A percentile compares a stretch with the other conserved stretches of the same genome.
Conservation (phyloP, 2,113 vertebrate genomes). For the Panurus biarmicus region DNA sequence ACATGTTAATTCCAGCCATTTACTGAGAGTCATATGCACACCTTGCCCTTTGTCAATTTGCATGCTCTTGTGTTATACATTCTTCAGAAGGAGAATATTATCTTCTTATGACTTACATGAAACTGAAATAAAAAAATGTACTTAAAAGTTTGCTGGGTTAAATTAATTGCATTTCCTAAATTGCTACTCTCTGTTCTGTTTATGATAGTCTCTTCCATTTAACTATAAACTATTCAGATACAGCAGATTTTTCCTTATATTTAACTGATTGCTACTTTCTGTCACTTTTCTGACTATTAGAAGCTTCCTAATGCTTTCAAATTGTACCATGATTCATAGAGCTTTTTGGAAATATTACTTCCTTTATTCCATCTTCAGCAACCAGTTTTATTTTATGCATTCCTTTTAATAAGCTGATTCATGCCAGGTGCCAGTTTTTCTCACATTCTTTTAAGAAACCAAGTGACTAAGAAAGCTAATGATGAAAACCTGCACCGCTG, state of each 20-base stretch:
- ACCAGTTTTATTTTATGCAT: neutral
- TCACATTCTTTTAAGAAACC: neutral
- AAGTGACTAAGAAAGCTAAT: slow-evolving; percentile 19
- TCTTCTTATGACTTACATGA: neutral
- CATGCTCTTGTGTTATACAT: neutral
- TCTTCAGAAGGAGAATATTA: neutral
- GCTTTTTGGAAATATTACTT: neutral
- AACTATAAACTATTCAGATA: neutral
- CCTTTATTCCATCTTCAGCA: neutral
- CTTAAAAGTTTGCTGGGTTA: neutral
- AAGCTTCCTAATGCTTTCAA: neutral
- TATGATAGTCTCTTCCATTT: neutral
- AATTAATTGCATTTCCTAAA: neutral
- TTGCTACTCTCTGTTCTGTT: neutral
- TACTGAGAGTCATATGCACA: neutral
- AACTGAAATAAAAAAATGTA: neutral
- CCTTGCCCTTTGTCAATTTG: neutral
- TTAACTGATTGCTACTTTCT: neutral
- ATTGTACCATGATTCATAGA: neutral
- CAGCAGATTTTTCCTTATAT: neutral
- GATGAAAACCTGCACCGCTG: neutral
- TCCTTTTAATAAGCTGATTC: slow-evolving; percentile 13
- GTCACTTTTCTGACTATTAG: neutral
- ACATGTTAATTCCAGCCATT: neutral
- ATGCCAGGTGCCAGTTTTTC: neutral